A percentile compares a stretch with the other conserved stretches of the same genome.
Conservation (phyloP, 2,888 invertebrate species). For the Cephonodes hylas region DNA sequence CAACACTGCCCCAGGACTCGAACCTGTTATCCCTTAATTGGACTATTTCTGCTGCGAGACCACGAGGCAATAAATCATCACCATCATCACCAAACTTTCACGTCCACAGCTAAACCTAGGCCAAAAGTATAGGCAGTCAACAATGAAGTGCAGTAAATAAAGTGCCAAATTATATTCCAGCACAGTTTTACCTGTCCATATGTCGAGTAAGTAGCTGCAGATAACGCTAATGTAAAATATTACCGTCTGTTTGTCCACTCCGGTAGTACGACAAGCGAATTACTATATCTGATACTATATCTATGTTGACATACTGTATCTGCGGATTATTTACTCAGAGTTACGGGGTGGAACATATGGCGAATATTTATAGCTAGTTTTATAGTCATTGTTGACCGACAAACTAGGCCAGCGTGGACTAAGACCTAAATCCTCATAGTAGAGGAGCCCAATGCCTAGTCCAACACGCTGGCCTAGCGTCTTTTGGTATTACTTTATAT, state of each 20-base stretch:
- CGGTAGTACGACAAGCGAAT: conserved; percentile 18
- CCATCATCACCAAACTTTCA: too few relatives aligned
- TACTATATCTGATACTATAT: conserved; percentile 11
- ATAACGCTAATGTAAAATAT: conserved; percentile 13
- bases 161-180: neutral
- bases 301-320: neutral
- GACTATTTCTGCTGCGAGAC: too few relatives aligned
- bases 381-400: neutral
- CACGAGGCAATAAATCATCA: too few relatives aligned
- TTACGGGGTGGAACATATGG: conserved; percentile 1
- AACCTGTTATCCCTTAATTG: too few relatives aligned
- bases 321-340: neutral
- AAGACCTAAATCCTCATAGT: too few relatives aligned
- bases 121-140: too few relatives aligned
- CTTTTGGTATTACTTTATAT: too few relatives aligned
- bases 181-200: neutral
- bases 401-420: neutral
- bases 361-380: neutral
- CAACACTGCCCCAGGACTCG: too few relatives aligned
- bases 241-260: conserved; percentile 18
- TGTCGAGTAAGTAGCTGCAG: conserved; percentile 12
- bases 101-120: too few relatives aligned
- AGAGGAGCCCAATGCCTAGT: too few relatives aligned
- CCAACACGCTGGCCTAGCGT: too few relatives aligned
- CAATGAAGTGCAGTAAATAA: too few relatives aligned